Evolutionary conservation across 2,797 vertebrate genomes (phyloP).

Genomic region (Falco novaeseelandiae): DNA sequence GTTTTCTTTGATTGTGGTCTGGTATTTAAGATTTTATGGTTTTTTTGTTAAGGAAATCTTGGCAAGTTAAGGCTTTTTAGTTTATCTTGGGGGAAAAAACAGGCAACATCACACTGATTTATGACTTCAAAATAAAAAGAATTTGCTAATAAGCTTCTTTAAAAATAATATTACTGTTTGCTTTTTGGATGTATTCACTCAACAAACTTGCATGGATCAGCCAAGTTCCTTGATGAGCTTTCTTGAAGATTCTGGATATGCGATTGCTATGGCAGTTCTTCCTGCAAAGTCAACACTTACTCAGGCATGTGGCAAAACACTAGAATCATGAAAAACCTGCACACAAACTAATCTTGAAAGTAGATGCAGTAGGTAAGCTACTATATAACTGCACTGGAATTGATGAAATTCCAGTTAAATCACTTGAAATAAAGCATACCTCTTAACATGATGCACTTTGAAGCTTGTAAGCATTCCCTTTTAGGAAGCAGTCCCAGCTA

Average conservation of each 20-base stretch:
- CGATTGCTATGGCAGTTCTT: background rate
- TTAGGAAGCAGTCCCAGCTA: background rate
- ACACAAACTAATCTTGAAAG: background rate
- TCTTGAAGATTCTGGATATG: background rate
- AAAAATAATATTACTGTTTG: background rate
- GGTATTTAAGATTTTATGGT: background rate
- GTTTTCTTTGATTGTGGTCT: background rate
- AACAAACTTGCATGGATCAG: accelerated
- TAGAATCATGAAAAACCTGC: background rate
- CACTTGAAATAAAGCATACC: background rate
- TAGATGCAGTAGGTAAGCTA: background rate
- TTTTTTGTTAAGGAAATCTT: background rate
- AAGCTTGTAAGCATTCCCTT: background rate
- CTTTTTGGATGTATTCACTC: background rate
- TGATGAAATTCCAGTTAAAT: background rate
- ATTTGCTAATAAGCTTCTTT: background rate
- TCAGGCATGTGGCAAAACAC: background rate
- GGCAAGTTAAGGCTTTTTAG: background rate
- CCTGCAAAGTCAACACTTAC: background rate
- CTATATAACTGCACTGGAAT: background rate
- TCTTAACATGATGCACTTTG: background rate
- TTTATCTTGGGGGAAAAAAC: background rate
- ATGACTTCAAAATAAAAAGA: background rate
- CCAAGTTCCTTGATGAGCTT: background rate
- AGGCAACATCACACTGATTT: background rate